Base-by-base conservation (phyloP, 2,888 invertebrate genomes). In the Cynaeus angustus region DNA sequence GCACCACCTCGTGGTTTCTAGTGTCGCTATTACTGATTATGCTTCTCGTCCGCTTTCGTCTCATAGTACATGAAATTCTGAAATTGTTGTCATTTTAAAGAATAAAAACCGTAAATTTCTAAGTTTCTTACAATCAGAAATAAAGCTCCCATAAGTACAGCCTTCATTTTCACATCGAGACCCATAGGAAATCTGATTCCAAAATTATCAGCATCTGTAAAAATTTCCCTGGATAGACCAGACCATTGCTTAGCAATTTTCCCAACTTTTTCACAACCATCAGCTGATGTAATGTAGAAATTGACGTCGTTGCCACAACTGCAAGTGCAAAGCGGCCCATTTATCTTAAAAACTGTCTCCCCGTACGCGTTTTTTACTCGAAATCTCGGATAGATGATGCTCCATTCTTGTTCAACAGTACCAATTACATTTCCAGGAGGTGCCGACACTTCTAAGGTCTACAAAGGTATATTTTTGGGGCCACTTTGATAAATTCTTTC, bases 81-180 rank as follows among this genome's bases (percentile, higher is more conserved):
- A 1, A 37, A 37, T 3, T 21, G 2, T 4, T 37, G 1, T 6
- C 2, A 37, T 7, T 2, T n/a, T 37, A 37, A n/a, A n/a, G n/a
- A n/a, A n/a, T n/a, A n/a, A n/a, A n/a, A n/a, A n/a, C n/a, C n/a
- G n/a, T n/a, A n/a, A n/a, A n/a, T n/a, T n/a, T n/a, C n/a, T n/a
- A 2, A 3, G 3, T n/a, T 7, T 5, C 37, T 37, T 37, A 37
- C 37, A 16, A 46, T 46, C 21, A 46, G 14, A 13, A 46, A 46
- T 8, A 13, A 8, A 2, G 14, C 46, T 7, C 14, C 46, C n/a
- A 46, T 0, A 5, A 46, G 14, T 7, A 46, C 46, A 13, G 7
- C 46, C 14, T 46, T 46, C 46, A 46, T 46, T n/a, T 16, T 4
- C 14, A 14, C 46, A 46, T 46, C 46, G 14, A 46, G 1, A 46